phyloP scores from a whole-genome alignment of 2,797 vertebrate species.

The Pseudomugil tenellus region DNA sequence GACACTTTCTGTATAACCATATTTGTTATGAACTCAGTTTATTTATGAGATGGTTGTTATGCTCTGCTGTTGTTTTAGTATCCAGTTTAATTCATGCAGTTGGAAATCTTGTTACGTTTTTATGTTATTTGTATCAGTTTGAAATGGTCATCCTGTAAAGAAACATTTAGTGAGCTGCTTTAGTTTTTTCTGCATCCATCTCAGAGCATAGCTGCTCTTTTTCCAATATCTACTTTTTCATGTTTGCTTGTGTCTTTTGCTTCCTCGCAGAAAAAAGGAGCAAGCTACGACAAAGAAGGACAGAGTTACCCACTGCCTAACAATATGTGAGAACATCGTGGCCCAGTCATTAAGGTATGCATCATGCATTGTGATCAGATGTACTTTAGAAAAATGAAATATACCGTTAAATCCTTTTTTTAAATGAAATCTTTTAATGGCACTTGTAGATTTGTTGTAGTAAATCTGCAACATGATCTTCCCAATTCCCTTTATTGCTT shows the following conservation, averaged over 20 bases:
- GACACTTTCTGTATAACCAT: background rate
- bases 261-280: slow-evolving; percentile 91
- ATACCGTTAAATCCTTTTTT: too few relatives aligned
- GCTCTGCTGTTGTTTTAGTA: background rate
- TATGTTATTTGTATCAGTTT: background rate
- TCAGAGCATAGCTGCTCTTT: background rate
- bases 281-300: slow-evolving; percentile 96
- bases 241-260: background rate
- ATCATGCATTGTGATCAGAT: background rate
- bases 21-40: background rate
- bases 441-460: background rate
- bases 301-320: slow-evolving; percentile 94
- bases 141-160: background rate
- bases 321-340: slow-evolving; percentile 98
- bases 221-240: background rate
- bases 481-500: background rate
- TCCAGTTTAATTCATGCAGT: background rate
- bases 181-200: background rate
- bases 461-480: background rate
- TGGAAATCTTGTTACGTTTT: background rate
- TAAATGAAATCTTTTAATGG: background rate
- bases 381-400: background rate
- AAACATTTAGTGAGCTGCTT: background rate
- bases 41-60: background rate
- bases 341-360: slow-evolving; percentile 95